Conservation (phyloP, 1,140 invertebrate genomes). For the Arctopsyche grandis region DNA sequence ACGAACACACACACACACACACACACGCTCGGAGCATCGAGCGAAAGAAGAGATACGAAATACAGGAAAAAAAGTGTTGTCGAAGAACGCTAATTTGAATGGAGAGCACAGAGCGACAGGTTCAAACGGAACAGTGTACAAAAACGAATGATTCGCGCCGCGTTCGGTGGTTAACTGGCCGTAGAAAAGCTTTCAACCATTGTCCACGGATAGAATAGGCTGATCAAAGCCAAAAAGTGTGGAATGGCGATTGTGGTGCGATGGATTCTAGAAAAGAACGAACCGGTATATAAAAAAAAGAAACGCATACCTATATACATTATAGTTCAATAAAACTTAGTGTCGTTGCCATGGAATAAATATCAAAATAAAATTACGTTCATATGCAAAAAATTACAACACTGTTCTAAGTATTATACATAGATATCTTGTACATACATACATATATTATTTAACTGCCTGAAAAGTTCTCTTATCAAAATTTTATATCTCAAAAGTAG, state of each 20-base stretch:
- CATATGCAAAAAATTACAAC: too few species aligned
- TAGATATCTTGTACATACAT: too few species aligned
- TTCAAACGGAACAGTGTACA: conserved; percentile 17
- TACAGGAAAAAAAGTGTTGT: neutral
- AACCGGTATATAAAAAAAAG: neutral
- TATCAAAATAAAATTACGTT: too few species aligned
- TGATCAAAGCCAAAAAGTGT: conserved; percentile 1
- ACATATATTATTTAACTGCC: too few species aligned
- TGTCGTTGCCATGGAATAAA: too few species aligned
- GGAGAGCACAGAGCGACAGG: conserved; percentile 18
- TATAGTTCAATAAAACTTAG: too few species aligned
- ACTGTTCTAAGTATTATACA: too few species aligned
- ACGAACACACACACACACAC: too few species aligned
- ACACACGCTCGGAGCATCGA: neutral
- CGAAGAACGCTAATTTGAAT: conserved; percentile 12
- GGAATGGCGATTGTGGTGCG: neutral
- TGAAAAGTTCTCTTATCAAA: too few species aligned
- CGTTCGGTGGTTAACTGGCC: neutral
- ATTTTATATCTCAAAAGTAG: too few species aligned
- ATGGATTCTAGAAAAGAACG: neutral
- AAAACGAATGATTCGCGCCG: neutral
- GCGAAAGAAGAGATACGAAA: neutral
- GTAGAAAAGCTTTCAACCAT: conserved; percentile 6
- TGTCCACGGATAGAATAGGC: neutral
- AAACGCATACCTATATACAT: too few species aligned